Conservation (phyloP, 1,140 invertebrate genomes). For the Tetragnatha versicolor region DNA sequence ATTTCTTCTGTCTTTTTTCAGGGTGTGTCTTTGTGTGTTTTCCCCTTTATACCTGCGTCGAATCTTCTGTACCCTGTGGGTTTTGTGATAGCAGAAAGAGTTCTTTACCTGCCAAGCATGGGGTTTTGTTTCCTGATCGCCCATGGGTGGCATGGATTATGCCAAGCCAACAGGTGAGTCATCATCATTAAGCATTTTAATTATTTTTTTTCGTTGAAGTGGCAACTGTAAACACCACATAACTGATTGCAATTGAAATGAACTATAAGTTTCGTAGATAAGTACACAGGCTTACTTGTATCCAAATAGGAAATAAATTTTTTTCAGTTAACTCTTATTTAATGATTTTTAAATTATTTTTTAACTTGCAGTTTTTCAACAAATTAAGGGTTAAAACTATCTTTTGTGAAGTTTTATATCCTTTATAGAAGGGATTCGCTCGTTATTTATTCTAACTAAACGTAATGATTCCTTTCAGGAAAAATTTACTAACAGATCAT, state of each 20-base stretch:
- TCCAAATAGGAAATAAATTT: background rate
- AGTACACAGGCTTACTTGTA: too few species aligned
- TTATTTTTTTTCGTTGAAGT: background rate
- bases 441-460: too few species aligned
- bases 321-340: background rate
- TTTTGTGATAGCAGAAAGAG: slow-evolving; percentile 93
- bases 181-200: background rate
- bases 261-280: background rate
- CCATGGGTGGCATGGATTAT: slow-evolving; percentile 66
- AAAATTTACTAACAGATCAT: too few species aligned
- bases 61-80: slow-evolving; percentile 92
- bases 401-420: too few species aligned
- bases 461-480: too few species aligned
- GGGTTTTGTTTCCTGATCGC: slow-evolving; percentile 90
- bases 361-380: too few species aligned
- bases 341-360: background rate
- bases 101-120: slow-evolving; percentile 93
- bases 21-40: slow-evolving; percentile 70
- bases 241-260: background rate
- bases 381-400: too few species aligned
- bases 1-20: slow-evolving; percentile 10
- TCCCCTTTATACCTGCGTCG: slow-evolving; percentile 94
- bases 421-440: too few species aligned
- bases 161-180: background rate
- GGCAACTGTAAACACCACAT: background rate